Evolutionary conservation across 2,888 invertebrate species (phyloP).

Genomic region (Ganaspis brasiliensis): DNA sequence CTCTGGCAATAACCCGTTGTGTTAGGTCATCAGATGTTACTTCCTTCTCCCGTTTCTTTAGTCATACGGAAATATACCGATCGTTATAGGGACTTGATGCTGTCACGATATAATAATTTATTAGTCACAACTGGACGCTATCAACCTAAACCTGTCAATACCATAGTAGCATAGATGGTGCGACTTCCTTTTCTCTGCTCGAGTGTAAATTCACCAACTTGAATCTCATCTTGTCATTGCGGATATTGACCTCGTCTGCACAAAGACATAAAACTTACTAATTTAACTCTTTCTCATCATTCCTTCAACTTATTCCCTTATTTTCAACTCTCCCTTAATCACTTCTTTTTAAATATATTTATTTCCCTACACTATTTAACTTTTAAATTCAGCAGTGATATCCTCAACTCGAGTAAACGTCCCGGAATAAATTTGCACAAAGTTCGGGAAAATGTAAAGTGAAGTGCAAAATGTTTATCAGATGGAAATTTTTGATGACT

Average conservation of each 20-base stretch:
- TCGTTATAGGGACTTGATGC: neutral
- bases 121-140: slow-evolving; percentile 31
- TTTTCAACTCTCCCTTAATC: too few relatives aligned
- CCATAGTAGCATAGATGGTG: slow-evolving; percentile 8
- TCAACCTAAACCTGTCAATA: slow-evolving; percentile 28
- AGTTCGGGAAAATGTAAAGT: neutral
- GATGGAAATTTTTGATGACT: slow-evolving; percentile 14
- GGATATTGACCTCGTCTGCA: slow-evolving; percentile 24
- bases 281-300: neutral
- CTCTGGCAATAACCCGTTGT: slow-evolving; percentile 61
- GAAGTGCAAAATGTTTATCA: slow-evolving; percentile 5
- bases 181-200: slow-evolving; percentile 13
- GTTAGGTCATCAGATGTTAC: slow-evolving; percentile 60
- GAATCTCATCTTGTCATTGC: slow-evolving; percentile 13
- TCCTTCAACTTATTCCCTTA: neutral
- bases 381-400: slow-evolving; percentile 3
- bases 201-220: slow-evolving; percentile 18
- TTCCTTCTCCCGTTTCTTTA: slow-evolving; percentile 47
- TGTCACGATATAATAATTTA: slow-evolving; percentile 42
- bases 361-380: neutral
- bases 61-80: slow-evolving; percentile 35
- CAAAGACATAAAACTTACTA: too few relatives aligned
- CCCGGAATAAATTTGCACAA: slow-evolving; percentile 13
- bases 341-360: too few relatives aligned
- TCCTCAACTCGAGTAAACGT: neutral